phyloP scores from a whole-genome alignment of 2,797 vertebrate genomes.

The Paramormyrops hopkinsi region DNA sequence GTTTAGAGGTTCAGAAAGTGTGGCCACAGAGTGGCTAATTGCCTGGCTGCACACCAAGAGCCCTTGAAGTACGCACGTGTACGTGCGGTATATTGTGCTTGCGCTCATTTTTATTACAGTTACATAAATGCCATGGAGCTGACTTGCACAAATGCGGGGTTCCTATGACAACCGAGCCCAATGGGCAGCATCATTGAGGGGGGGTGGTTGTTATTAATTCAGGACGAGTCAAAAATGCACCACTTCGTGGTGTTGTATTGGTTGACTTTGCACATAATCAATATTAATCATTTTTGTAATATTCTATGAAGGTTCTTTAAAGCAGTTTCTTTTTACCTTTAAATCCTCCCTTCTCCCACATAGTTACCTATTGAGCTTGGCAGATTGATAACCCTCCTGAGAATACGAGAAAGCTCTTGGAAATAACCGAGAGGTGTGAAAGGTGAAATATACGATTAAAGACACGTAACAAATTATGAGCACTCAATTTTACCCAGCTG shows the following conservation, averaged over 20 bases:
- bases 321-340: neutral
- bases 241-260: neutral
- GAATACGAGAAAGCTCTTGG: neutral
- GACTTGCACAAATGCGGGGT: neutral
- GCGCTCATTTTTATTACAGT: neutral
- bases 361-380: neutral
- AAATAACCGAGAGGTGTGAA: neutral
- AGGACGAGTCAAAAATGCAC: neutral
- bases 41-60: neutral
- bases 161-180: conserved; percentile 12
- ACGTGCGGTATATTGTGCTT: neutral
- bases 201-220: neutral
- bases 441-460: neutral
- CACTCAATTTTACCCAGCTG: neutral
- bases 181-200: neutral
- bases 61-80: neutral
- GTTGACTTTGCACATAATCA: neutral
- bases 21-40: neutral
- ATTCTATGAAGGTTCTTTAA: neutral
- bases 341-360: neutral
- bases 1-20: neutral
- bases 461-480: neutral
- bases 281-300: neutral
- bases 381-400: neutral
- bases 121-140: neutral